Conservation (phyloP, 2,113 vertebrate genomes). For the Hippotragus niger region DNA sequence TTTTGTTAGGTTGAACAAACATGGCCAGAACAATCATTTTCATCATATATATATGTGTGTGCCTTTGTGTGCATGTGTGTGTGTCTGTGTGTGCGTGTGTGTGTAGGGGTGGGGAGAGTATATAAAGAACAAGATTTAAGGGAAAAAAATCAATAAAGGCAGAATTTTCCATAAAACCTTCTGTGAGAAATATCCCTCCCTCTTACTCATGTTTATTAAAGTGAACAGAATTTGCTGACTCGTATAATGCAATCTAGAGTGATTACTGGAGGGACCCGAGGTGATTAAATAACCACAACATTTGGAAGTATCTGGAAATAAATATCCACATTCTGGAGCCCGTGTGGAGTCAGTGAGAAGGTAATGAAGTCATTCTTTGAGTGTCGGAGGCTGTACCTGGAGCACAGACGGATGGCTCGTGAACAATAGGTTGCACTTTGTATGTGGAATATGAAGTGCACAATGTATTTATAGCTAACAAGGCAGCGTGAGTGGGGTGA, state of each 20-base stretch:
- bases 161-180: constrained; percentile 79
- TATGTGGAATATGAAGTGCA: neutral
- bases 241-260: constrained; percentile 75
- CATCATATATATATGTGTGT: neutral
- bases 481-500: no score
- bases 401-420: neutral
- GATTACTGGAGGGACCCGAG: constrained; percentile 73
- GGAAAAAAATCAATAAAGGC: constrained; percentile 78
- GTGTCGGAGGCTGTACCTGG: neutral
- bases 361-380: constrained; percentile 34
- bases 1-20: constrained; percentile 80
- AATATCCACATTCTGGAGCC: constrained; percentile 66
- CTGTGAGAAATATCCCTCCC: constrained; percentile 78
- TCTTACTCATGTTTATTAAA: constrained; percentile 84
- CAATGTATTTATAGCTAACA: neutral
- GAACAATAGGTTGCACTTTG: neutral
- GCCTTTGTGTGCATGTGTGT: neutral
- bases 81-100: neutral
- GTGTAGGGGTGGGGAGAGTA: neutral
- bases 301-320: constrained; percentile 71
- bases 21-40: constrained; percentile 73
- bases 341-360: neutral
- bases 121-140: constrained; percentile 75
- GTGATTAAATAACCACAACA: constrained; percentile 78
- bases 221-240: constrained; percentile 78